Conservation (phyloP, 2,113 vertebrate genomes). For the Brienomyrus brachyistius region DNA sequence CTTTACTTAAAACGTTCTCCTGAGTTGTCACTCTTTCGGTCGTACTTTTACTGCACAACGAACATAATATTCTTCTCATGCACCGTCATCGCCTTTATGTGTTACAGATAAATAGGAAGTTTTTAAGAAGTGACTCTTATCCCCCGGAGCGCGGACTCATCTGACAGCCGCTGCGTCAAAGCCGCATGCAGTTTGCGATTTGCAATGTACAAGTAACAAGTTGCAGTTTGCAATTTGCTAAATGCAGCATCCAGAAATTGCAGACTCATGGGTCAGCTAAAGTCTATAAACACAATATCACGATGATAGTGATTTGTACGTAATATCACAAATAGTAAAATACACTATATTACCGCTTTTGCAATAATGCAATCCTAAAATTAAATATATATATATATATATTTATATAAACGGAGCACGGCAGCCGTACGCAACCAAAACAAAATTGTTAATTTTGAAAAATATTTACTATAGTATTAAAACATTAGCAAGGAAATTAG, state of each 20-base stretch:
- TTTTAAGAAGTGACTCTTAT: neutral
- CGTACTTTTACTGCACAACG: neutral
- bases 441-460: neutral
- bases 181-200: neutral
- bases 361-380: neutral
- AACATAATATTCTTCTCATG: neutral
- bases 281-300: neutral
- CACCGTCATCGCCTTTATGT: neutral
- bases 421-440: neutral
- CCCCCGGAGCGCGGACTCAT: neutral
- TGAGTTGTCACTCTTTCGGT: neutral
- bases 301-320: neutral
- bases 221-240: neutral
- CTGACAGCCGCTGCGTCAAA: neutral
- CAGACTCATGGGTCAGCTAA: neutral
- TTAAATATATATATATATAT: neutral
- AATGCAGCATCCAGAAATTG: neutral
- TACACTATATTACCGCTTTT: neutral
- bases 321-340: neutral
- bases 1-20: neutral
- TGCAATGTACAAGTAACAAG: neutral
- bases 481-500: neutral
- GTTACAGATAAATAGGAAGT: neutral
- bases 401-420: neutral
- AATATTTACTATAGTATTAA: neutral